A percentile compares a stretch with the other conserved stretches of the same genome.
Conservation (phyloP, 2,888 invertebrate species). For the Lysandra bellargus region DNA sequence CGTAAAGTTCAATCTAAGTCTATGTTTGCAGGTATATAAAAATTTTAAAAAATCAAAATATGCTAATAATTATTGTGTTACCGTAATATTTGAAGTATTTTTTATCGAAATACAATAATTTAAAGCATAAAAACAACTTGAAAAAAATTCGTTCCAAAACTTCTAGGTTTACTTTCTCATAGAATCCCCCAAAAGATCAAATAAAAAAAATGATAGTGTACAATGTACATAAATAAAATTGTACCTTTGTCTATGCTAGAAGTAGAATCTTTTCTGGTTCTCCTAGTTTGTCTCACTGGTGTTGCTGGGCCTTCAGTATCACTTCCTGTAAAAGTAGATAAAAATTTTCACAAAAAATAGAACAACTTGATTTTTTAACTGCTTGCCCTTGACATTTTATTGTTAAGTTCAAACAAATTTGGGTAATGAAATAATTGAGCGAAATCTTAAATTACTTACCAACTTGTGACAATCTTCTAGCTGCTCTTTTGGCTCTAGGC, state of each 20-base stretch:
- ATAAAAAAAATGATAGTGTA: neutral
- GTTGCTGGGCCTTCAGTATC: conserved; percentile 62
- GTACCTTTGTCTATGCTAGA: conserved; percentile 67
- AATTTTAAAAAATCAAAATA: too few species aligned
- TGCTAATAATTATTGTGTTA: too few species aligned
- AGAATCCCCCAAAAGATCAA: neutral
- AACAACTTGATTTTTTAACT: neutral
- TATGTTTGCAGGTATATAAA: too few species aligned
- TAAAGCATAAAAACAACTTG: too few species aligned
- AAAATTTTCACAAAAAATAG: neutral
- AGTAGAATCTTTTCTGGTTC: conserved; percentile 63
- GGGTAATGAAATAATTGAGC: neutral
- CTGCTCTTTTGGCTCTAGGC: conserved; percentile 68
- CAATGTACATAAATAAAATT: neutral
- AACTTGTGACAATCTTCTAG: conserved; percentile 61
- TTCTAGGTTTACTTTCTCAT: too few species aligned
- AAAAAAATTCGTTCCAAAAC: too few species aligned
- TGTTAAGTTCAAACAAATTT: neutral
- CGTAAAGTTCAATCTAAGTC: too few species aligned
- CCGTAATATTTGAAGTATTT: too few species aligned
- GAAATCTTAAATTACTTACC: conserved; percentile 51
- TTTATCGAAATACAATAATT: too few species aligned
- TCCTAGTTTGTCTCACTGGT: conserved; percentile 55
- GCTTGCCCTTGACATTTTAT: neutral
- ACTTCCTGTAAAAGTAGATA: conserved; percentile 60